Conservation (phyloP, 2,888 invertebrate species). For the Sylvicola cinctus region DNA sequence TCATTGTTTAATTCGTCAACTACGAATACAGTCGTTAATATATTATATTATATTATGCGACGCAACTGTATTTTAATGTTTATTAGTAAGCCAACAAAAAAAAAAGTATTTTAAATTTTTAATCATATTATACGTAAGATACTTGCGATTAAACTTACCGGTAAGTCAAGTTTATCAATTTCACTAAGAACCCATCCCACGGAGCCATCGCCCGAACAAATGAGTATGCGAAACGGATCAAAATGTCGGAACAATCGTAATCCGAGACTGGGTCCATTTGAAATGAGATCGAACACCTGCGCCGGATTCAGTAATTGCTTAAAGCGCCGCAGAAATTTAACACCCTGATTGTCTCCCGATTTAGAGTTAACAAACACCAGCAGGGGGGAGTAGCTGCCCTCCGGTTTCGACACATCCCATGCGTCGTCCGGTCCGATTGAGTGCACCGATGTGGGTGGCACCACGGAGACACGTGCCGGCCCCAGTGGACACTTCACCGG, state of each 20-base stretch:
- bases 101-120: too few relatives aligned
- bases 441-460: conserved; percentile 84
- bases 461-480: conserved; percentile 73
- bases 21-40: too few relatives aligned
- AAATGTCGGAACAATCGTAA: conserved; percentile 83
- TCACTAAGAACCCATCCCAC: conserved; percentile 96
- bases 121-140: too few relatives aligned
- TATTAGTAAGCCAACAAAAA: too few relatives aligned
- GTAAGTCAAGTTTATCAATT: conserved; percentile 86
- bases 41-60: too few relatives aligned
- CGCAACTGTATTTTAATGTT: too few relatives aligned
- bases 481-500: conserved; percentile 69
- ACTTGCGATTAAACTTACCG: conserved; percentile 63
- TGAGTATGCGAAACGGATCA: conserved; percentile 85
- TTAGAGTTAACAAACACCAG: conserved; percentile 96
- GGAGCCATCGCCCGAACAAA: conserved; percentile 94
- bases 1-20: too few relatives aligned
- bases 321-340: conserved; percentile 85
- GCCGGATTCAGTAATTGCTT: conserved; percentile 91
- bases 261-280: conserved; percentile 63
- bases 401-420: conserved; percentile 66
- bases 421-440: conserved; percentile 78
- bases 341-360: conserved; percentile 95
- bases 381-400: conserved; percentile 42
- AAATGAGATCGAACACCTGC: conserved; percentile 92